phyloP scores from a whole-genome alignment of 1,140 invertebrate genomes.

The Temnothorax nylanderi region DNA sequence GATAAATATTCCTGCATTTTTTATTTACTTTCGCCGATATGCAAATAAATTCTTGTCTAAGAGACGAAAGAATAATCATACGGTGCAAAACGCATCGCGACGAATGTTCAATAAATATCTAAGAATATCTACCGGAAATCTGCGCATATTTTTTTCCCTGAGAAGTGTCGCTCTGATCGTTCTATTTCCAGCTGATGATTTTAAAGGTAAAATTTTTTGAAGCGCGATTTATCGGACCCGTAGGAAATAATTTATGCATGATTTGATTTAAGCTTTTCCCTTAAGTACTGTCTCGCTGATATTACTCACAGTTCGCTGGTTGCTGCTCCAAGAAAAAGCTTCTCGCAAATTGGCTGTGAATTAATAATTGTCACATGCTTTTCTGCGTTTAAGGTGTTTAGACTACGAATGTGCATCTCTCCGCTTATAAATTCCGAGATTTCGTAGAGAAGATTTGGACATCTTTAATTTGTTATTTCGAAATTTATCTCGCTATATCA shows the following conservation, averaged over 20 bases:
- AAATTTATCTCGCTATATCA: neutral
- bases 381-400: neutral
- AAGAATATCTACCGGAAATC: neutral
- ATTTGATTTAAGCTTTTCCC: conserved; percentile 8
- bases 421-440: neutral
- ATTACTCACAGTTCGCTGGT: neutral
- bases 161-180: neutral
- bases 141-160: neutral
- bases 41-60: neutral
- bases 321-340: neutral
- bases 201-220: neutral
- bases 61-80: neutral
- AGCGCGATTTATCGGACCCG: neutral
- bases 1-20: neutral
- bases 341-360: neutral
- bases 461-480: neutral
- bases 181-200: neutral
- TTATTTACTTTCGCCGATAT: neutral
- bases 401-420: neutral
- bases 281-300: neutral
- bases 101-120: conserved; percentile 7
- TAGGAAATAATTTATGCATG: neutral
- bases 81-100: neutral
- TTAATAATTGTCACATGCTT: neutral
- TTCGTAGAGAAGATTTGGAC: neutral